Percentiles rank a stretch among this genome's conserved stretches.
Conservation (phyloP, 2,797 vertebrate genomes). For the Chelmon rostratus region DNA sequence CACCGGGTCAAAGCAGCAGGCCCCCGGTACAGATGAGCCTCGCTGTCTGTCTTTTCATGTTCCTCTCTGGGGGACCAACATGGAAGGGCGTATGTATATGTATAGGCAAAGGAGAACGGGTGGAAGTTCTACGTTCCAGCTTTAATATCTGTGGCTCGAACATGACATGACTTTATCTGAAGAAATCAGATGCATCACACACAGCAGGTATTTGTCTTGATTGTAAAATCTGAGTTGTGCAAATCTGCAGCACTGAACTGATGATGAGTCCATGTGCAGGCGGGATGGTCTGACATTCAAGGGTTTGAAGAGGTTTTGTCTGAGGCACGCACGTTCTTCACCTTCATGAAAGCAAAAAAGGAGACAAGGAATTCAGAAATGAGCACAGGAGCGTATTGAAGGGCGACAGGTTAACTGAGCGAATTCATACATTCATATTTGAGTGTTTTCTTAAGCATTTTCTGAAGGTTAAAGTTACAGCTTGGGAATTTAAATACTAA, state of each 20-base stretch:
- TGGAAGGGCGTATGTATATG: not conserved
- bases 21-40: slow-evolving; percentile 6
- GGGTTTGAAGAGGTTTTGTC: not conserved
- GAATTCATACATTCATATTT: not conserved
- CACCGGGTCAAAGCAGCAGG: slow-evolving; percentile 41
- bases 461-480: not conserved
- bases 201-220: not conserved
- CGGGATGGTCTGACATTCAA: not conserved
- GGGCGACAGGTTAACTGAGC: not conserved
- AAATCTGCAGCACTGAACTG: not conserved
- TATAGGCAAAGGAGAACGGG: not conserved
- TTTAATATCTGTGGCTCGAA: not conserved
- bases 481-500: not conserved
- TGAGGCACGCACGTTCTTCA: not conserved
- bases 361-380: not conserved
- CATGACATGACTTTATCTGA: not conserved
- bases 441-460: not conserved
- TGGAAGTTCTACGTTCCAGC: not conserved
- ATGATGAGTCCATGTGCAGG: not conserved
- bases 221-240: not conserved
- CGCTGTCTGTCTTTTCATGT: slow-evolving; percentile 10
- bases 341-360: not conserved
- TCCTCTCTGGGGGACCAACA: not conserved
- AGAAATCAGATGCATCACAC: not conserved
- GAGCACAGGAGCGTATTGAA: not conserved